These are phyloP conservation scores for Smutsia gigantea DNA, from an alignment of 2,797 vertebrate genomes.

Conservation along the genomic window DNA sequence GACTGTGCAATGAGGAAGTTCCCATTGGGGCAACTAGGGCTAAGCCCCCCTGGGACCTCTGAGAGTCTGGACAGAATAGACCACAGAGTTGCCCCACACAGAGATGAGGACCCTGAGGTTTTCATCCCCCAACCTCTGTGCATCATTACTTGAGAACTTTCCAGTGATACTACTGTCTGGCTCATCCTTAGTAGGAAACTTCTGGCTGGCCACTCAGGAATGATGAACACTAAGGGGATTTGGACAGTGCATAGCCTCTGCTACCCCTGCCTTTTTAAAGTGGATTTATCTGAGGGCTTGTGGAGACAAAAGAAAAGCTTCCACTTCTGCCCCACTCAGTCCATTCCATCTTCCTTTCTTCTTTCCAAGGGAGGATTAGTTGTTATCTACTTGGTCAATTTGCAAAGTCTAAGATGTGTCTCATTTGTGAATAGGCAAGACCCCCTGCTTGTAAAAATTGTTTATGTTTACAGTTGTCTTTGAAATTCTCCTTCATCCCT, in stretches of 20 bases:
- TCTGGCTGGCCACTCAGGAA: neutral
- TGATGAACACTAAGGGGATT: neutral
- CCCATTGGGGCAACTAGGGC: rapidly evolving
- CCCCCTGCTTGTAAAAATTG: neutral
- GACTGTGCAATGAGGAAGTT: neutral
- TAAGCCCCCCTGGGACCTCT: too few relatives aligned
- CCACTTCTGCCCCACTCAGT: neutral
- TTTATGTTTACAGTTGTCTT: neutral
- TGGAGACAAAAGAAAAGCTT: neutral
- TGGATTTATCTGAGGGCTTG: neutral
- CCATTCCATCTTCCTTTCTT: neutral
- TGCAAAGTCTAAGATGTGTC: neutral
- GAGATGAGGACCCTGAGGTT: neutral
- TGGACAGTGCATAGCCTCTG: neutral
- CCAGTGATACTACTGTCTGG: neutral
- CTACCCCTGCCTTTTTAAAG: neutral
- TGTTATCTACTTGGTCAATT: neutral
- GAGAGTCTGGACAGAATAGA: neutral
- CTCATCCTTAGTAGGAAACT: neutral
- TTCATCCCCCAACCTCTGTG: neutral
- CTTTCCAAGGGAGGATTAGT: neutral
- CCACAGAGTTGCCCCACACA: neutral
- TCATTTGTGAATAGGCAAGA: neutral
- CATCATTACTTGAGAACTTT: neutral
- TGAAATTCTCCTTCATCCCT: neutral